Conservation (phyloP, 2,888 invertebrate species). For the Dastarcus helophoroides region DNA sequence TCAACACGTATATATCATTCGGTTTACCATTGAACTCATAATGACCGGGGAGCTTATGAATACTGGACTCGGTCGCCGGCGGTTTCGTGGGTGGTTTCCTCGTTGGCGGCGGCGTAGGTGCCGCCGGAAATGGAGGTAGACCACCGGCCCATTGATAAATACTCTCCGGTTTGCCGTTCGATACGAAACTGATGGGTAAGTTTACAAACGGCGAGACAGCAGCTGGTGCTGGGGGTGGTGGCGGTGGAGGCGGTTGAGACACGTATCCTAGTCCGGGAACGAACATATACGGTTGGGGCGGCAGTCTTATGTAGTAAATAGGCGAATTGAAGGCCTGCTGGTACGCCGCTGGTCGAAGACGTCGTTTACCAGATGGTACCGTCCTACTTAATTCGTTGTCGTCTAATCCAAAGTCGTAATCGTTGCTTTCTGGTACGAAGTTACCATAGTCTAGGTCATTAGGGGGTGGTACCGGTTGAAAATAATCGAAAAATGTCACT, state of each 20-base stretch:
- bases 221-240: too few relatives aligned
- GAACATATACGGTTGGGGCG: conserved; percentile 77
- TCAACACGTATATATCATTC: conserved; percentile 52
- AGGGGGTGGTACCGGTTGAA: too few relatives aligned
- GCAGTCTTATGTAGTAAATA: conserved; percentile 74
- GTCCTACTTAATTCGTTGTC: too few relatives aligned
- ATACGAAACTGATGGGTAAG: conserved; percentile 65
- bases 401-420: too few relatives aligned
- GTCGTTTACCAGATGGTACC: too few relatives aligned
- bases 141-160: conserved; percentile 60
- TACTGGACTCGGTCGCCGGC: conserved; percentile 47
- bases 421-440: too few relatives aligned
- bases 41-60: conserved; percentile 63
- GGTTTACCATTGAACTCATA: conserved; percentile 72
- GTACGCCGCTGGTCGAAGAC: too few relatives aligned
- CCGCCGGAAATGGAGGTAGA: conserved; percentile 16
- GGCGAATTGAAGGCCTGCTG: conserved; percentile 55
- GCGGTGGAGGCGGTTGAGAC: conserved; percentile 56
- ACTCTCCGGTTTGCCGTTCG: conserved; percentile 70
- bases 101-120: conserved; percentile 22
- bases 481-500: too few relatives aligned
- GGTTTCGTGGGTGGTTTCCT: conserved; percentile 23
- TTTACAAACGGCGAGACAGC: conserved; percentile 63
- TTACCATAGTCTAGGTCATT: too few relatives aligned
- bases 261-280: conserved; percentile 77